phyloP scores from a whole-genome alignment of 2,797 vertebrate genomes.

The Lagorchestes hirsutus region DNA sequence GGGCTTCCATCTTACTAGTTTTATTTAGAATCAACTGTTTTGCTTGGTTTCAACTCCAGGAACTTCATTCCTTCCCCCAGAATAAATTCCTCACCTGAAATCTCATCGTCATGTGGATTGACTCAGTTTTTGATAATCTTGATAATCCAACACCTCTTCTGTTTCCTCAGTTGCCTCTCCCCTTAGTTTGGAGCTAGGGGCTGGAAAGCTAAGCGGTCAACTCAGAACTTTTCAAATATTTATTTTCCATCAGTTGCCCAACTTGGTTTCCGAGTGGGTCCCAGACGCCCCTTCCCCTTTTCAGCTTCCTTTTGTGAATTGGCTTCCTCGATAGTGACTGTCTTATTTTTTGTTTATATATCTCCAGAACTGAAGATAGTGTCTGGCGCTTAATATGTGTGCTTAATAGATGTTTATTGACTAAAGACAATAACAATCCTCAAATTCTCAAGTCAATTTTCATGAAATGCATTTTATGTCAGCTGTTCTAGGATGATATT shows the following conservation, averaged over 20 bases:
- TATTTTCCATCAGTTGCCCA: neutral
- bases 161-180: neutral
- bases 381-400: neutral
- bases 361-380: neutral
- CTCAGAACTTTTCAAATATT: neutral
- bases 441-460: neutral
- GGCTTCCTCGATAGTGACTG: neutral
- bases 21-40: neutral
- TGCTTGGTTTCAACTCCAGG: neutral
- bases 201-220: neutral
- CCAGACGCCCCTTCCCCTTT: neutral
- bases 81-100: neutral
- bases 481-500: neutral
- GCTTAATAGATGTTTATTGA: neutral
- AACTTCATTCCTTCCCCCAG: neutral
- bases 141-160: neutral
- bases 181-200: neutral
- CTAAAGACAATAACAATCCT: neutral
- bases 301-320: neutral
- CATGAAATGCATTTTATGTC: neutral
- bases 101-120: neutral
- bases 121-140: neutral
- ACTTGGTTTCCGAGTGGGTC: neutral
- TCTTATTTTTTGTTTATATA: neutral
- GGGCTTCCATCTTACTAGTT: neutral